Percentiles rank a stretch among this genome's conserved stretches.
phyloP scores from a whole-genome alignment of 2,888 invertebrate species.

The Chirona hameri region DNA sequence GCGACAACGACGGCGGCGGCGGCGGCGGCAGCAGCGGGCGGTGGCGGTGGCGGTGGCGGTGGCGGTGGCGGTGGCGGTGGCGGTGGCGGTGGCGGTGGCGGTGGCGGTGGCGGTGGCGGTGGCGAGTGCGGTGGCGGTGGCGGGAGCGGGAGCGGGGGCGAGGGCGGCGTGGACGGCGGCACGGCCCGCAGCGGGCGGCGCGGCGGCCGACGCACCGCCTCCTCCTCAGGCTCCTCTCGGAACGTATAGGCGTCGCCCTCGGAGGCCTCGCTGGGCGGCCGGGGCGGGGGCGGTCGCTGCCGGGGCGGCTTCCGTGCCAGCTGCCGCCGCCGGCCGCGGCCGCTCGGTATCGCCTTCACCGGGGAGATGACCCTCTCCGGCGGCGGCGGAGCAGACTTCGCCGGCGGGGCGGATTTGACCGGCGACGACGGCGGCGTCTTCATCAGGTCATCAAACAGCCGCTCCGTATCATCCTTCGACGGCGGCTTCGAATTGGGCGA shows the following conservation, averaged over 20 bases:
- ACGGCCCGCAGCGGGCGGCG: background rate
- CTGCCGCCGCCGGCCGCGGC: background rate
- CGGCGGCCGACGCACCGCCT: background rate
- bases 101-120: background rate
- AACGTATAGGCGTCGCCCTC: conserved; percentile 1
- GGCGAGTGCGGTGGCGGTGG: too few species aligned
- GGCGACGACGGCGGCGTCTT: background rate
- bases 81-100: background rate
- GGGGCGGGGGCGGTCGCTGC: background rate
- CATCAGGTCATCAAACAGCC: conserved; percentile 13
- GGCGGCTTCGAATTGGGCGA: conserved; percentile 5
- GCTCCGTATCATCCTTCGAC: background rate
- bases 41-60: background rate
- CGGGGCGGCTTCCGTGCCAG: background rate
- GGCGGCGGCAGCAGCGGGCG: background rate
- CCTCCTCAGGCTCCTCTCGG: background rate
- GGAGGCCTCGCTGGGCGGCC: background rate
- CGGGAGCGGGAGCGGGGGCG: background rate
- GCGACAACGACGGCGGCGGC: background rate
- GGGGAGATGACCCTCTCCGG: background rate
- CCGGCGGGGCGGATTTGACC: background rate
- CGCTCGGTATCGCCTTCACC: background rate
- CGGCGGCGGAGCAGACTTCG: background rate
- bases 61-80: background rate
- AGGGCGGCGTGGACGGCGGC: background rate